A percentile compares a stretch with the other conserved stretches of the same genome.
Evolutionary conservation across 1,140 invertebrate genomes (phyloP).

Genomic region (Drosophila pallidifrons): DNA sequence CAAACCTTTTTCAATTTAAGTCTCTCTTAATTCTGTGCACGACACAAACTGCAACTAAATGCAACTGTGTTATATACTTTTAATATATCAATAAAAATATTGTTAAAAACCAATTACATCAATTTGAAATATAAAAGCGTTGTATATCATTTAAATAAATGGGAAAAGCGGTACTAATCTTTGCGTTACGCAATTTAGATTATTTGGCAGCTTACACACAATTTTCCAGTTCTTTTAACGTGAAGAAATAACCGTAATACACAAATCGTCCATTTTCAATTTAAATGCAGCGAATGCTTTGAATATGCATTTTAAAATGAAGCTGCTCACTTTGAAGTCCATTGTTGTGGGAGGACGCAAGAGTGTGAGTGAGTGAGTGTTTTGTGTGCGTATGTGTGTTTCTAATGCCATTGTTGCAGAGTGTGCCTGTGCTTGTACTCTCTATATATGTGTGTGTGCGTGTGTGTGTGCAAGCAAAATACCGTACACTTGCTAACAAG

Average conservation of each 20-base stretch:
- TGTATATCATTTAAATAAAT: no score
- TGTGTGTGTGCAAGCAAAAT: slow-evolving; percentile 56
- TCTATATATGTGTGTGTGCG: slow-evolving; percentile 6
- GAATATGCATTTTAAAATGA: slow-evolving; percentile 48
- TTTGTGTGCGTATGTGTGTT: slow-evolving; percentile 3
- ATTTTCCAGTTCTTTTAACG: not conserved
- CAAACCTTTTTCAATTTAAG: no score
- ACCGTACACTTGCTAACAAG: slow-evolving; percentile 77
- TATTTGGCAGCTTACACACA: not conserved
- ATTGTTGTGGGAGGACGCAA: slow-evolving; percentile 13
- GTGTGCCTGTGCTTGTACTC: slow-evolving; percentile 27
- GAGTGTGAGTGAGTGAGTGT: not conserved
- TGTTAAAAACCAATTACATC: no score
- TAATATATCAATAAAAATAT: no score
- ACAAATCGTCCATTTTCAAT: not conserved
- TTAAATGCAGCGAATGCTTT: slow-evolving; percentile 16
- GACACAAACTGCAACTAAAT: no score
- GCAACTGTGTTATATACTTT: no score
- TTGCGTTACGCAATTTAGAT: no score
- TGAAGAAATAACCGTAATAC: not conserved
- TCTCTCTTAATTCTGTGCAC: no score
- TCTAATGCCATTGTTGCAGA: slow-evolving; percentile 28
- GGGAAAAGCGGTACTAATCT: no score
- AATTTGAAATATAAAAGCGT: no score
- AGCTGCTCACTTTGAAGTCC: slow-evolving; percentile 48